Evolutionary conservation across 2,113 vertebrate species (phyloP), one percentile per base, ranked within the genome.

Genomic region (Scomber japonicus): DNA sequence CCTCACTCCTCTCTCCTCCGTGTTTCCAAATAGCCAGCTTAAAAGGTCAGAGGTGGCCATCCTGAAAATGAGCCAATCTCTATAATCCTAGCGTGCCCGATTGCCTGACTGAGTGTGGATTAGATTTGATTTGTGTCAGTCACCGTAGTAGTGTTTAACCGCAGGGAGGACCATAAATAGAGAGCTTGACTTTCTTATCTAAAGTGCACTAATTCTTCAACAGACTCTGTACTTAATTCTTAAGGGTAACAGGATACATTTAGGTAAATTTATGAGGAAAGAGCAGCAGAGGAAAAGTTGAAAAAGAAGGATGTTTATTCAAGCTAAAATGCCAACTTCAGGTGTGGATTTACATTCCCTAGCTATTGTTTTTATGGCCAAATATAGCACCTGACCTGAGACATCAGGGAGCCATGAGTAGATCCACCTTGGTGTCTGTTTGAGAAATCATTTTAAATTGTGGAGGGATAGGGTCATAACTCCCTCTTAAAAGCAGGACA

Each of bases 11-110:
- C 4, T 2, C 50, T 19, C 15, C 35, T 31, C 54, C 21, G 53
- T 79, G 40, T 79, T 79, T 79, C 71, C 70, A 86, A 80, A 81
- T 51, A 82, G 16, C 55, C 24, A n/a, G 56, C 40, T 75, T 71
- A 48, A 77, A 56, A 69, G 78, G 77, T 69, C 66, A 78, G 63
- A 83, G 62, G 67, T 84, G 54, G 24, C 11, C 14, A 11, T 53
- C 54, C 65, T 76, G 73, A 81, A 79, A 87, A 86, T 46, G 59
- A 85, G 80, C 82, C 62, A 67, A 54, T 83, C 62, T 55, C 60
- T 48, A 3, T 60, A 57, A 59, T 84, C 67, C 60, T 49, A 46
- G 19, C 74, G 45, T n/a, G 8, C 72, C 57, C 24, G 11, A 49
- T 44, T 78, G 45, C 19, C 54, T 62, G 31, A 75, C 72, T 35